These are phyloP conservation scores for Calliphora vomitoria DNA, from an alignment of 2,888 invertebrate species.

Conservation along the genomic window DNA sequence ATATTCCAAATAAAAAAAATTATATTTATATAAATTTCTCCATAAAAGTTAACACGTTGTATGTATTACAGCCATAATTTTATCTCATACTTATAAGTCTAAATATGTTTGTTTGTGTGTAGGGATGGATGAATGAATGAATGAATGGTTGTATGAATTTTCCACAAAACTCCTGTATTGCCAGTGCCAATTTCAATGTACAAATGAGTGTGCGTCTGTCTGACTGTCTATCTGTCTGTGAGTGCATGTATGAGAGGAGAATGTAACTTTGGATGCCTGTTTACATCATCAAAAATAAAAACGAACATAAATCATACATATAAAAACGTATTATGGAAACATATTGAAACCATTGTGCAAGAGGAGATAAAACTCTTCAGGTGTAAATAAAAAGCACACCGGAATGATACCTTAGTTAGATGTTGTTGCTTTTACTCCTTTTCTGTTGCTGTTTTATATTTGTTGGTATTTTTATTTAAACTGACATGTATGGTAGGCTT, in stretches of 20 bases:
- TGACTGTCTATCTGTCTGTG: background rate
- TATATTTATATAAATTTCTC: background rate
- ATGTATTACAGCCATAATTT: background rate
- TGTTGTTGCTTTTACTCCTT: background rate
- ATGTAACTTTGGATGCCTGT: background rate
- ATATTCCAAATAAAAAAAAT: background rate
- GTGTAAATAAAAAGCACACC: constrained; percentile 48
- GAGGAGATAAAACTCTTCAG: constrained; percentile 53
- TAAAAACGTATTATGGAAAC: constrained; percentile 41
- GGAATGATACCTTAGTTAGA: constrained; percentile 45
- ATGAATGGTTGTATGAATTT: background rate
- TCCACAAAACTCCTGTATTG: background rate
- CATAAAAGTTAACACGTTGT: constrained; percentile 32
- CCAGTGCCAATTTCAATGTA: background rate
- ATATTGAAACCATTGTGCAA: constrained; percentile 62
- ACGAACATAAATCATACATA: constrained; percentile 56
- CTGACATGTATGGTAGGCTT: background rate
- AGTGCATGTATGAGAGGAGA: background rate
- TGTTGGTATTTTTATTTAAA: constrained; percentile 28
- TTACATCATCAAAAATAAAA: constrained; percentile 38
- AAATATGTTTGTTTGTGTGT: background rate
- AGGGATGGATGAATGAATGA: too few relatives aligned
- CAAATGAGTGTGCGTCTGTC: background rate
- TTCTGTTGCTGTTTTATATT: constrained; percentile 9
- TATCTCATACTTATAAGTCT: background rate